phyloP scores from a whole-genome alignment of 2,113 vertebrate species.

The Ibidorhyncha struthersii region DNA sequence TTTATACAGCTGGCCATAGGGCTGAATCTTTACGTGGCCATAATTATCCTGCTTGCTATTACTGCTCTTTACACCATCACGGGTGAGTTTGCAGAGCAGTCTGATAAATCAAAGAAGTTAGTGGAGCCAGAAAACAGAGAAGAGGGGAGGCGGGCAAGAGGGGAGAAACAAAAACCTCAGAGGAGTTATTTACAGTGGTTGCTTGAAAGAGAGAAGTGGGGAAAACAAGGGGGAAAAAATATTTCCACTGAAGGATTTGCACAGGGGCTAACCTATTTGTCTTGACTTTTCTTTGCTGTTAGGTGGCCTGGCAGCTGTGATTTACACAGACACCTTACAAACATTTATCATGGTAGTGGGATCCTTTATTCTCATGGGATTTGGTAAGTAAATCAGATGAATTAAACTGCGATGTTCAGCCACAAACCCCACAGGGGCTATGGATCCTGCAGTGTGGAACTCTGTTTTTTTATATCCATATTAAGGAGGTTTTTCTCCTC shows the following conservation, averaged over 20 bases:
- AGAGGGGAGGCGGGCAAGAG: neutral
- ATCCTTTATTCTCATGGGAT: constrained; percentile 90
- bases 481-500: neutral
- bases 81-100: constrained; percentile 76
- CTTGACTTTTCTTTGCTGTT: neutral
- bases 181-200: neutral
- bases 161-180: neutral
- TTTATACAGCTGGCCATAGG: constrained; percentile 91
- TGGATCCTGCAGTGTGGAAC: neutral
- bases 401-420: neutral
- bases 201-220: neutral
- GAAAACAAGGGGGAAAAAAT: neutral
- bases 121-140: neutral
- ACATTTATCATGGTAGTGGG: constrained; percentile 93
- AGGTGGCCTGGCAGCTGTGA: constrained; percentile 95
- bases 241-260: neutral
- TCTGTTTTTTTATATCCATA: neutral
- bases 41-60: constrained; percentile 83
- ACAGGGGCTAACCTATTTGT: neutral
- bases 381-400: constrained; percentile 79
- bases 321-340: constrained; percentile 96
- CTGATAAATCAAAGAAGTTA: neutral
- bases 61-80: constrained; percentile 94
- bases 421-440: neutral
- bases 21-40: constrained; percentile 91